A percentile compares a stretch with the other conserved stretches of the same genome.
Conservation (phyloP, 2,888 invertebrate species). For the Helleia helle region DNA sequence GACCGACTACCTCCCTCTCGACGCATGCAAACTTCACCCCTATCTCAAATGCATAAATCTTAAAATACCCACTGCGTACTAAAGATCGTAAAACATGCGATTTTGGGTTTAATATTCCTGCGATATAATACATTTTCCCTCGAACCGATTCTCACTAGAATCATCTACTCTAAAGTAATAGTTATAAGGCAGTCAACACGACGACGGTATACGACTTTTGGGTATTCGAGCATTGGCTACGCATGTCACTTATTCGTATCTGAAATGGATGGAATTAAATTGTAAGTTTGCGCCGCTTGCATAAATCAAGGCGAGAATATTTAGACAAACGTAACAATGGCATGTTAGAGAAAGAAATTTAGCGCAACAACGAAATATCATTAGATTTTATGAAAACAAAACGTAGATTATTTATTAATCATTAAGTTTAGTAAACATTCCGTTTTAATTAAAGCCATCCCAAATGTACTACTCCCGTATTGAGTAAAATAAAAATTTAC, state of each 20-base stretch:
- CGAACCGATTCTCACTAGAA: slow-evolving; percentile 35
- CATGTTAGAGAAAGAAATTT: too few species aligned
- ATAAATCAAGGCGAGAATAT: too few species aligned
- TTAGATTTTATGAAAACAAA: too few species aligned
- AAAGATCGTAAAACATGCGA: slow-evolving; percentile 33
- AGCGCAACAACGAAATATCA: too few species aligned
- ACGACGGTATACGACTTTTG: slow-evolving; percentile 37
- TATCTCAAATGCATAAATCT: slow-evolving; percentile 34
- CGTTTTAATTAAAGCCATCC: too few species aligned
- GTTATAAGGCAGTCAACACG: slow-evolving; percentile 42
- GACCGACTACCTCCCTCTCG: slow-evolving; percentile 52
- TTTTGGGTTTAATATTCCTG: slow-evolving; percentile 52
- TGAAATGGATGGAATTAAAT: slow-evolving; percentile 7
- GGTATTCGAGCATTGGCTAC: slow-evolving; percentile 47
- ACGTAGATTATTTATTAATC: too few species aligned
- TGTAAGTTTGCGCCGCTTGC: neutral
- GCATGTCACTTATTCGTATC: slow-evolving; percentile 53
- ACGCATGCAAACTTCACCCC: slow-evolving; percentile 48
- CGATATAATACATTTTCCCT: slow-evolving; percentile 47
- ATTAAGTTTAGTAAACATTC: too few species aligned
- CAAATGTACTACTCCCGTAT: too few species aligned
- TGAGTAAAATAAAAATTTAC: too few species aligned
- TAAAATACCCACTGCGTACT: slow-evolving; percentile 27
- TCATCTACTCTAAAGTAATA: slow-evolving; percentile 52
- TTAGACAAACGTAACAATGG: too few species aligned